These are phyloP conservation scores for Sphinx pinastri DNA, from an alignment of 2,888 invertebrate genomes.

Conservation along the genomic window DNA sequence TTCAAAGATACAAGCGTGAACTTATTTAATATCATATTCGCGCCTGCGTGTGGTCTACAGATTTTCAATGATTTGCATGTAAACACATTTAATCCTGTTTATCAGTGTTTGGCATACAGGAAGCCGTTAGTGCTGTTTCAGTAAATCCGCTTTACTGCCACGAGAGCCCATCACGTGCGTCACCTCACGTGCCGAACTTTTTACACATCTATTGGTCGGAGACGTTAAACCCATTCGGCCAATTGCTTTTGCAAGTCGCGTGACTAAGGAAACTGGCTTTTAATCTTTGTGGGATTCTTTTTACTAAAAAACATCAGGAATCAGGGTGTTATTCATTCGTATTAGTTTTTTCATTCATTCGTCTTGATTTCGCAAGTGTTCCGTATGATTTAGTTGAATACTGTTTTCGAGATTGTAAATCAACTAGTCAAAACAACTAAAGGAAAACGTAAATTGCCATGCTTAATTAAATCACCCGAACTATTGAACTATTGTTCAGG, in stretches of 20 bases:
- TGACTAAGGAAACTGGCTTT: not conserved
- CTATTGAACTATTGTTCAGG: too few relatives aligned
- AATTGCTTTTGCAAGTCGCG: too few relatives aligned
- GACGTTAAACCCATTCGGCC: slow-evolving; percentile 1
- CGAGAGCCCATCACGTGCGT: slow-evolving; percentile 5
- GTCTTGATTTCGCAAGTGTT: not conserved
- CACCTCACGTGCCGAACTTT: slow-evolving; percentile 8
- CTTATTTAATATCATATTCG: not conserved
- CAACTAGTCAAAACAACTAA: too few relatives aligned
- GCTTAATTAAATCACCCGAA: too few relatives aligned
- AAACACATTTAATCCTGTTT: slow-evolving; percentile 3
- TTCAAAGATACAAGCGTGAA: not conserved
- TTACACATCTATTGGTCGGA: slow-evolving; percentile 7
- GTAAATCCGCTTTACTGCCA: slow-evolving; percentile 9
- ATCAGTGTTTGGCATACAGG: not conserved
- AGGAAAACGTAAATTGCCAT: too few relatives aligned
- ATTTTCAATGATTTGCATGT: not conserved
- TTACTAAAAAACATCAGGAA: not conserved
- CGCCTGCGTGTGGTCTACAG: not conserved
- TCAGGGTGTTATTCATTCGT: too few relatives aligned
- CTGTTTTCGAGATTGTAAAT: too few relatives aligned
- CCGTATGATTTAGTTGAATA: not conserved
- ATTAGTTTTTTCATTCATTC: not conserved
- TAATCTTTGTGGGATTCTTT: too few relatives aligned
- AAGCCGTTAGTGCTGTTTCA: slow-evolving; percentile 10